These are phyloP conservation scores for Lepidurus packardi DNA, from an alignment of 1,140 invertebrate genomes.

Conservation along the genomic window DNA sequence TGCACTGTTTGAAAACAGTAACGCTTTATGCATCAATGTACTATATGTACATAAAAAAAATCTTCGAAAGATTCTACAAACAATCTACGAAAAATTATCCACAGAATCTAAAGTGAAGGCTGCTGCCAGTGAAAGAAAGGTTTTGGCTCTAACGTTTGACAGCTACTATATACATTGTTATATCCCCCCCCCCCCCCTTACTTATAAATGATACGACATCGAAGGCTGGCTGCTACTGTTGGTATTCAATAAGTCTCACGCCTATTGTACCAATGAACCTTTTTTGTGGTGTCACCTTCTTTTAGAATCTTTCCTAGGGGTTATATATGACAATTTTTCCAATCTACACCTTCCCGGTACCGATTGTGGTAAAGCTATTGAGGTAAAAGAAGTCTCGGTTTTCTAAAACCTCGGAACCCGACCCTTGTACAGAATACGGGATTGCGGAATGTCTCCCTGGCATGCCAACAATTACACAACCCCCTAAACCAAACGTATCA, in stretches of 20 bases:
- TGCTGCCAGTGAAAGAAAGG: background rate
- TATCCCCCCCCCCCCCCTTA: background rate
- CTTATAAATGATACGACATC: background rate
- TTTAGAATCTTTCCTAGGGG: background rate
- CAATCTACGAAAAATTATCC: background rate
- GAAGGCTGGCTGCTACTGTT: conserved; percentile 9
- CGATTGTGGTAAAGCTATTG: background rate
- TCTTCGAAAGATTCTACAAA: background rate
- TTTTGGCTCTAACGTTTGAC: background rate
- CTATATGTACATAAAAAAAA: background rate
- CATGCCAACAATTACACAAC: background rate
- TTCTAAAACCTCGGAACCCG: background rate
- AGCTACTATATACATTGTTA: conserved; percentile 4
- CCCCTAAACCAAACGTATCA: conserved; percentile 16
- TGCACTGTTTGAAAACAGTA: background rate
- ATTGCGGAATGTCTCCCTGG: background rate
- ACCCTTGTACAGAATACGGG: background rate
- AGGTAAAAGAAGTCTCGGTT: background rate
- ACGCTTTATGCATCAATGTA: background rate
- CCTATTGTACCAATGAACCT: conserved; percentile 12
- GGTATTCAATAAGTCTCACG: conserved; percentile 10
- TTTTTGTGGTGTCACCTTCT: background rate
- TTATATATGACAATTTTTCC: background rate
- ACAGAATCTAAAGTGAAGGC: background rate
- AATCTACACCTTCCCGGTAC: background rate